Conservation (phyloP, 2,797 vertebrate genomes). For the Squalus acanthias region DNA sequence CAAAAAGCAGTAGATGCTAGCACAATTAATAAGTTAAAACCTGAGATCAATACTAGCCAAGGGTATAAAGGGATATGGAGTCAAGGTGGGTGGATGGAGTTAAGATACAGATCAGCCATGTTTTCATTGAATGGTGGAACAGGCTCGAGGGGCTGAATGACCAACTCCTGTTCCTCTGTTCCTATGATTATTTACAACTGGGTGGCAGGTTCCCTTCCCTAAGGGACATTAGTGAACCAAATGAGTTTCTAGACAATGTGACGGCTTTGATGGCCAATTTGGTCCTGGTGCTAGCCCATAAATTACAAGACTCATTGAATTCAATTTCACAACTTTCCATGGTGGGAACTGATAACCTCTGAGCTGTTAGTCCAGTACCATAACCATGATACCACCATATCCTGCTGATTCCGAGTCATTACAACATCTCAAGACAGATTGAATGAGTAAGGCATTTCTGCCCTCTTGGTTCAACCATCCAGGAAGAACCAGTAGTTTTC, state of each 20-base stretch:
- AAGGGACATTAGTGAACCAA: constrained; percentile 33
- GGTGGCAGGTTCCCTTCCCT: constrained; percentile 38
- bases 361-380: too few species aligned
- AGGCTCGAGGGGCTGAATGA: too few species aligned
- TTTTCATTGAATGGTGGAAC: too few species aligned
- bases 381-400: not conserved
- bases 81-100: too few species aligned
- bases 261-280: not conserved
- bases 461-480: not conserved
- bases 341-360: too few species aligned
- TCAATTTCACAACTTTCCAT: too few species aligned
- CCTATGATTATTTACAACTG: constrained; percentile 30
- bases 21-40: too few species aligned
- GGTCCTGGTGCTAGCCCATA: not conserved
- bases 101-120: too few species aligned
- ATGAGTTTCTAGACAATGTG: too few species aligned
- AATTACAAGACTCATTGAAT: not conserved
- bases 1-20: too few species aligned
- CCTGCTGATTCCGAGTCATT: not conserved
- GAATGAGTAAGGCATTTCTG: not conserved
- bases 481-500: not conserved
- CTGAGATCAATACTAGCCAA: not conserved
- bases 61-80: too few species aligned
- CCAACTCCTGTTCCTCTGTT: too few species aligned
- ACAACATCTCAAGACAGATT: not conserved